Evolutionary conservation across 1,140 invertebrate genomes (phyloP).

Genomic region (Popillia japonica): DNA sequence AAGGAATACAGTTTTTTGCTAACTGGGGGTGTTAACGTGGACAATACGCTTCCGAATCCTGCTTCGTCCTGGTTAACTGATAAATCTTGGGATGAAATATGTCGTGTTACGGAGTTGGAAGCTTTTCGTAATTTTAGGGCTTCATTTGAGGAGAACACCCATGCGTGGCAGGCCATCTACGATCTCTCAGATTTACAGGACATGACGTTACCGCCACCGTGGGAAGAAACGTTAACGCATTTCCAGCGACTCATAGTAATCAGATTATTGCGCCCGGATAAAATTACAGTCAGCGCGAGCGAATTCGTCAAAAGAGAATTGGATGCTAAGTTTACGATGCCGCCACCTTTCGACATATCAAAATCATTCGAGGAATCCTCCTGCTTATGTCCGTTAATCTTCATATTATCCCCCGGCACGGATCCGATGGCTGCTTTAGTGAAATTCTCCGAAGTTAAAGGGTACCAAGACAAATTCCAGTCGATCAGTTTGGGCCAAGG

Average conservation of each 20-base stretch:
- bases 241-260: constrained; percentile 87
- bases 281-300: constrained; percentile 71
- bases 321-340: constrained; percentile 81
- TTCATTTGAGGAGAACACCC: constrained; percentile 64
- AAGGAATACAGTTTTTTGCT: constrained; percentile 84
- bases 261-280: constrained; percentile 84
- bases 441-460: constrained; percentile 83
- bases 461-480: constrained; percentile 77
- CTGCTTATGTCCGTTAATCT: constrained; percentile 84
- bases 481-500: constrained; percentile 93
- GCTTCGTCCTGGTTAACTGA: constrained; percentile 80
- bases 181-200: constrained; percentile 74
- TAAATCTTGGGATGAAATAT: constrained; percentile 86
- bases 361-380: constrained; percentile 87
- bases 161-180: constrained; percentile 79
- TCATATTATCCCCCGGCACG: constrained; percentile 89
- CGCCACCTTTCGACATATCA: constrained; percentile 87
- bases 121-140: constrained; percentile 67
- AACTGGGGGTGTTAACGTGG: constrained; percentile 81
- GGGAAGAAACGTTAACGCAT: constrained; percentile 69
- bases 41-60: constrained; percentile 76
- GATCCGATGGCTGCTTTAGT: constrained; percentile 85
- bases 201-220: constrained; percentile 68
- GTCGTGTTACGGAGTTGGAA: constrained; percentile 72
- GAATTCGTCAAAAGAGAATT: constrained; percentile 81